These are phyloP conservation scores for Carpatolechia fugitivella DNA, from an alignment of 2,888 invertebrate genomes.

Conservation along the genomic window DNA sequence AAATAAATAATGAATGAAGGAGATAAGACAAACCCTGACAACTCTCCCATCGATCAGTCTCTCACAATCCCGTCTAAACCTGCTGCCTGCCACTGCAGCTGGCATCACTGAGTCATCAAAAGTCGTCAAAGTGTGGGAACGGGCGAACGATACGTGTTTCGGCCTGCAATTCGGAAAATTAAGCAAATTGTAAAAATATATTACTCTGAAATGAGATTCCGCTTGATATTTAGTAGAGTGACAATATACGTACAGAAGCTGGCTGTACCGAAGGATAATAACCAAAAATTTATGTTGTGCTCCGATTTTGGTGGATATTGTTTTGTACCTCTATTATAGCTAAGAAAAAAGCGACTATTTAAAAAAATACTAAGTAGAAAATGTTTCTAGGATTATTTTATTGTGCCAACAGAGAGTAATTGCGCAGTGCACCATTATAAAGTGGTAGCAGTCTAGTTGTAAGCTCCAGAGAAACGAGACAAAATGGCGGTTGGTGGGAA, in stretches of 20 bases:
- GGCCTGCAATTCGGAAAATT: constrained; percentile 72
- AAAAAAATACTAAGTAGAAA: no score
- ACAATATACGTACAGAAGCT: no score
- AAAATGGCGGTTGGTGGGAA: background rate
- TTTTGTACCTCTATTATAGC: no score
- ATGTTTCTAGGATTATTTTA: background rate
- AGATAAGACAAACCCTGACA: constrained; percentile 61
- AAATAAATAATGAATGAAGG: no score
- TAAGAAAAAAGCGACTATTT: no score
- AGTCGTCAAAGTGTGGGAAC: constrained; percentile 91
- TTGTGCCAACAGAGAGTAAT: background rate
- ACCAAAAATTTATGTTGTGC: no score
- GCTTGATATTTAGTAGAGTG: background rate
- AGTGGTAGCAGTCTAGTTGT: background rate
- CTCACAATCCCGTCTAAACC: constrained; percentile 77
- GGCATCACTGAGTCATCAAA: constrained; percentile 85
- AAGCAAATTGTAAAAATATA: no score
- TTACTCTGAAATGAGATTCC: background rate
- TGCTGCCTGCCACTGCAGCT: constrained; percentile 62
- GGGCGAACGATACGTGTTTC: constrained; percentile 94
- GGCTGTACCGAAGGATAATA: no score
- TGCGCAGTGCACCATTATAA: background rate
- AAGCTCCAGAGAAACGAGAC: background rate
- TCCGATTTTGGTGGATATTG: no score
- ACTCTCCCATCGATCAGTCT: constrained; percentile 85